Evolutionary conservation across 2,113 vertebrate genomes (phyloP).

Genomic region (Reinhardtius hippoglossoides): DNA sequence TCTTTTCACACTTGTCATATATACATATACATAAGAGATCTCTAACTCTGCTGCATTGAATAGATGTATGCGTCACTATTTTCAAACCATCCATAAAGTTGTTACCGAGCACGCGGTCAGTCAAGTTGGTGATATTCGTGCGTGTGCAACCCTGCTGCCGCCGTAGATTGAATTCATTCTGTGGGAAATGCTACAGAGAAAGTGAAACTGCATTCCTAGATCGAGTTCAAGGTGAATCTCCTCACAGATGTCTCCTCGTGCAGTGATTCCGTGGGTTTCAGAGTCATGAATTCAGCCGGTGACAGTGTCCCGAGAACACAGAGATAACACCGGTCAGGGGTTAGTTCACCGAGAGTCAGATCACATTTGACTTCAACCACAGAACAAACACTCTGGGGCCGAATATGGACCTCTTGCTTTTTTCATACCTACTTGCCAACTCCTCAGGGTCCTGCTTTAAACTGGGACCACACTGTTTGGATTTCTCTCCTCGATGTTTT

Average conservation of each 20-base stretch:
- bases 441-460: conserved; percentile 35
- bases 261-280: not conserved
- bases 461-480: conserved; percentile 22
- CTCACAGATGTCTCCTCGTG: not conserved
- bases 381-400: conserved; percentile 68
- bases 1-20: too few species aligned
- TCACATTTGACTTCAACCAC: conserved; percentile 64
- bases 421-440: conserved; percentile 39
- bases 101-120: too few species aligned
- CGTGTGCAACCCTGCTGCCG: too few species aligned
- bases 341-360: conserved; percentile 45
- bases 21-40: too few species aligned
- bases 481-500: conserved; percentile 16
- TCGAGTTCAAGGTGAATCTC: too few species aligned
- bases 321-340: conserved; percentile 24
- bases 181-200: too few species aligned
- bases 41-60: too few species aligned
- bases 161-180: too few species aligned
- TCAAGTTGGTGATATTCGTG: too few species aligned
- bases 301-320: conserved; percentile 31
- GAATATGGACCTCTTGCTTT: conserved; percentile 39
- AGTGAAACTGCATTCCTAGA: too few species aligned
- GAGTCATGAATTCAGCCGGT: conserved; percentile 25
- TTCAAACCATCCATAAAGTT: too few species aligned
- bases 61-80: too few species aligned